Conservation (phyloP, 2,888 invertebrate genomes). For the Heliconius ismenius region DNA sequence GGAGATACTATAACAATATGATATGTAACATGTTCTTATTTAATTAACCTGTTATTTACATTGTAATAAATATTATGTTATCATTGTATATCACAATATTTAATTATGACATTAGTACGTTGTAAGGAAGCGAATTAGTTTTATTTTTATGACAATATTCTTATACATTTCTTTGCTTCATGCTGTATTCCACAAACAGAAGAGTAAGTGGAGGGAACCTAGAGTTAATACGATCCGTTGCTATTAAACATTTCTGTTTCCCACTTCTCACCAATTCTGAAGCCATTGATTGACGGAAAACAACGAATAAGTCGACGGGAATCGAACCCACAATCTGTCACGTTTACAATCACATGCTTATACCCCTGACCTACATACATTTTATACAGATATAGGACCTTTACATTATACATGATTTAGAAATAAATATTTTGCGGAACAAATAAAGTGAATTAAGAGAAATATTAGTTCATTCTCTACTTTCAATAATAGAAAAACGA, state of each 20-base stretch:
- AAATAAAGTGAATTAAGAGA: background rate
- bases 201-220: too few relatives aligned
- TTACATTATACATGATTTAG: background rate
- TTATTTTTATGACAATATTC: background rate
- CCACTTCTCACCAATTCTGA: too few relatives aligned
- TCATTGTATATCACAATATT: background rate
- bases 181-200: too few relatives aligned
- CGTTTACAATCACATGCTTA: too few relatives aligned
- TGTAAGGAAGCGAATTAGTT: background rate
- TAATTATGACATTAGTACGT: background rate
- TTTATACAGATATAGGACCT: background rate
- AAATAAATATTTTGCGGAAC: background rate
- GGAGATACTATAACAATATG: background rate
- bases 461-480: background rate
- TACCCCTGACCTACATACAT: background rate
- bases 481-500: too few relatives aligned
- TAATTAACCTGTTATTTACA: background rate
- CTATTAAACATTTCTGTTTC: too few relatives aligned
- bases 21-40: background rate
- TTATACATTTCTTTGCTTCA: too few relatives aligned
- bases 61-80: slow-evolving; percentile 3
- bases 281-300: too few relatives aligned
- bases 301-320: too few relatives aligned
- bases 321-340: too few relatives aligned
- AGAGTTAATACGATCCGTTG: too few relatives aligned